Evolutionary conservation across 1,140 invertebrate species (phyloP).

Genomic region (Ylistrum balloti): DNA sequence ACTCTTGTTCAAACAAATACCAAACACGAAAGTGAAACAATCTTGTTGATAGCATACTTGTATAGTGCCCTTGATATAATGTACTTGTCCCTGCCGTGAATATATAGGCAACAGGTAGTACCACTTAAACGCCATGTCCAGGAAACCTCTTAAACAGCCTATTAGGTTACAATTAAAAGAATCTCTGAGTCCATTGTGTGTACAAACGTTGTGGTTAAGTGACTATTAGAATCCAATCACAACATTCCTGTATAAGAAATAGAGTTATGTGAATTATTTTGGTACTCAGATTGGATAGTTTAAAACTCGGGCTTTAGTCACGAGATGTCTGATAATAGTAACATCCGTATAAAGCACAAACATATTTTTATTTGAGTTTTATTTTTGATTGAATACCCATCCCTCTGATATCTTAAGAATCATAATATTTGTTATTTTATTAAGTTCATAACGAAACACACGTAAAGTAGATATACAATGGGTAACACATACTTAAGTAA

Average conservation of each 20-base stretch:
- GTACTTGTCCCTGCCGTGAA: neutral
- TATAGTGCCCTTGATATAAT: neutral
- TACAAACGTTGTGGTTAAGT: neutral
- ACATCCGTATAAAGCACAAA: neutral
- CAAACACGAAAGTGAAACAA: constrained; percentile 38
- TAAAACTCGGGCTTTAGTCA: too few relatives aligned
- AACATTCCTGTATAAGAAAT: neutral
- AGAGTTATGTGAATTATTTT: constrained; percentile 19
- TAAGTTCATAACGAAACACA: neutral
- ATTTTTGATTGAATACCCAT: constrained; percentile 25
- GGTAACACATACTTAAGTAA: neutral
- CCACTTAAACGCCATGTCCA: neutral
- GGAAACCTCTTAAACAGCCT: constrained; percentile 13
- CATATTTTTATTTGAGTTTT: constrained; percentile 20
- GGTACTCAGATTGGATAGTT: neutral
- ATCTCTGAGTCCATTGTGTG: neutral
- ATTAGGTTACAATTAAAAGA: constrained; percentile 36
- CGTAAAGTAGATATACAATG: neutral
- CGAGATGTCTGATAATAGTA: neutral
- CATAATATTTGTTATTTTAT: constrained; percentile 20
- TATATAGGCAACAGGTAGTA: neutral
- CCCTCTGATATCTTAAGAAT: neutral
- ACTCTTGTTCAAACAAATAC: constrained; percentile 33
- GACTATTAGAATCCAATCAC: neutral
- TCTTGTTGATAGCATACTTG: constrained; percentile 9